Evolutionary conservation across 2,888 invertebrate species (phyloP), one percentile per base, ranked within the genome.

Genomic region (Endomychus coccineus): DNA sequence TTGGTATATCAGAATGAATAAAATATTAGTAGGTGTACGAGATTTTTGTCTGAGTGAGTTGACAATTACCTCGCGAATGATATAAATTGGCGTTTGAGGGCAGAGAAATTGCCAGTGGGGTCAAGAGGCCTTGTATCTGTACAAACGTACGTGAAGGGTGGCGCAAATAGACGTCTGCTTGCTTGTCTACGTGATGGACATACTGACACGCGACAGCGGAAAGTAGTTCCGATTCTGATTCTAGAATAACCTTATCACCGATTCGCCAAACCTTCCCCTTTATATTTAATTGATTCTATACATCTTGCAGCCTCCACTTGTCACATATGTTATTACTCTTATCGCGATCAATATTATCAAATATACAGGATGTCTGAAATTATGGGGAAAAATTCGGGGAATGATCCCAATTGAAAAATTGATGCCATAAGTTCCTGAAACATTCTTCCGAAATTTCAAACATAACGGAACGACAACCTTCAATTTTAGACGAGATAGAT

Each of bases 101-200:
- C 33, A 38, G 22, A 15, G 38, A 33, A 19, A 28, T 10, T 23
- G 36, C 22, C 22, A 7, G 36, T 14, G 32, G 53, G 56, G 55
- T 52, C 50, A 48, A 49, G 50, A 55, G 24, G 38, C 49, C 50
- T 53, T 55, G 54, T 56, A 56, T 58, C 58, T 50, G 52, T 53
- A 54, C 51, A 54, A 54, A 54, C 54, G 55, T 54, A 53, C 53
- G 55, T 54, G 51, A 48, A 51, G 45, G 49, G 48, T 44, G 47
- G 45, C 16, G 24, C 23, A 23, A 34, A 38, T 38, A 44, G 47
- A 50, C 43, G 46, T 46, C 46, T 49, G 47, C 37, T 46, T 42
- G 36, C 45, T 44, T 48, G 50, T 50, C 52, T 58, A 61, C 62
- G 62, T 62, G 62, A 62, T 56, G 55, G 55, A 60, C 61, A 62